These are phyloP conservation scores for Poecilia velifera DNA, from an alignment of 2,797 vertebrate species.

Conservation along the genomic window DNA sequence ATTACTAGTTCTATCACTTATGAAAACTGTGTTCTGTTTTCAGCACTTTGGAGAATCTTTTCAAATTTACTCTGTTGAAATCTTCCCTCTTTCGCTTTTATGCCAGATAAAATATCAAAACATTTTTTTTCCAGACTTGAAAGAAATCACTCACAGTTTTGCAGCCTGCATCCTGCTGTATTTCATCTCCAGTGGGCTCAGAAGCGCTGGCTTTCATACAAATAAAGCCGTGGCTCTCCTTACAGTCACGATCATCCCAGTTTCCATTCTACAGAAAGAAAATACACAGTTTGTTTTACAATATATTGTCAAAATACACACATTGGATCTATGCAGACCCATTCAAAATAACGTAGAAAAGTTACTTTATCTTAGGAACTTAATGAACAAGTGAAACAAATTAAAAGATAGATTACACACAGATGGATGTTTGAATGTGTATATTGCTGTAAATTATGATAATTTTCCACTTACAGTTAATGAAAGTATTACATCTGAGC, in stretches of 20 bases:
- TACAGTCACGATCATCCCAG: constrained; percentile 87
- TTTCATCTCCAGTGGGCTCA: constrained; percentile 54
- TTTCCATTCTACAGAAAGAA: constrained; percentile 82
- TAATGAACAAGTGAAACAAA: no score
- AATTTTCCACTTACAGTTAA: no score
- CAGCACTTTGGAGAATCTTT: not conserved
- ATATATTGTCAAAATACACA: not conserved
- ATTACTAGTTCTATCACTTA: no score
- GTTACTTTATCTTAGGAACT: no score
- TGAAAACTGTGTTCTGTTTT: not conserved
- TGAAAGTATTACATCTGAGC: no score
- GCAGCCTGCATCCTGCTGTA: constrained; percentile 78
- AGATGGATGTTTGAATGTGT: no score
- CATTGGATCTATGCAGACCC: no score
- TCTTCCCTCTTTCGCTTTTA: not conserved
- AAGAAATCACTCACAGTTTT: constrained; percentile 75
- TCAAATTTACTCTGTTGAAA: not conserved
- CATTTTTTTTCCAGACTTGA: not conserved
- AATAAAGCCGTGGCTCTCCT: constrained; percentile 82
- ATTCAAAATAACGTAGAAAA: no score
- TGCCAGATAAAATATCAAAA: not conserved
- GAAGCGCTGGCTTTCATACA: constrained; percentile 84
- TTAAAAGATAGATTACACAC: no score
- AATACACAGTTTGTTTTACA: not conserved
- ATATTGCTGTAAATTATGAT: no score